phyloP scores from a whole-genome alignment of 2,797 vertebrate genomes.

The Muraenolepis orangiensis region DNA sequence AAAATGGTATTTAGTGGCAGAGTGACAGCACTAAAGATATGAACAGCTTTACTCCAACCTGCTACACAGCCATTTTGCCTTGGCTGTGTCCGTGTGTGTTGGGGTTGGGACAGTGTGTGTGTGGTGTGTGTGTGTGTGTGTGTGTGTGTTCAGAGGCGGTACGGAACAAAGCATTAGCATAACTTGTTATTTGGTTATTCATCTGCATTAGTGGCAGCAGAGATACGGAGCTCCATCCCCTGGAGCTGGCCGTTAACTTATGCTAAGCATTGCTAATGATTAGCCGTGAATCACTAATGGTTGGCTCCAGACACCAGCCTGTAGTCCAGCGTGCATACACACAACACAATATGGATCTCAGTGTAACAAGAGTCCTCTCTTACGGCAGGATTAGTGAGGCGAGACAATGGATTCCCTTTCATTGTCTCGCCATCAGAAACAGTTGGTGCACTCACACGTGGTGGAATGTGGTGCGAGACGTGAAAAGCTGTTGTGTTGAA shows the following conservation, averaged over 20 bases:
- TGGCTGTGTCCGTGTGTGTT: background rate
- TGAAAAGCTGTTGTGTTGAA: background rate
- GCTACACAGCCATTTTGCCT: background rate
- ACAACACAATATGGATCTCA: background rate
- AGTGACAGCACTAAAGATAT: background rate
- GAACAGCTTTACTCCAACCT: background rate
- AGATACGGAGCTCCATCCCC: slow-evolving; percentile 48
- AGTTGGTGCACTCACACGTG: slow-evolving; percentile 40
- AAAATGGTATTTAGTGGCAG: slow-evolving; percentile 14
- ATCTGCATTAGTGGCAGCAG: slow-evolving; percentile 42
- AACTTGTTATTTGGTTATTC: slow-evolving; percentile 35
- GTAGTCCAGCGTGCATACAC: background rate
- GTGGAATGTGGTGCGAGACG: slow-evolving; percentile 18
- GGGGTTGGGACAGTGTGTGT: slow-evolving; percentile 7
- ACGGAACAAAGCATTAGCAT: slow-evolving; percentile 32
- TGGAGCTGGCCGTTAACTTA: slow-evolving; percentile 54
- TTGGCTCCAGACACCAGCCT: slow-evolving; percentile 8
- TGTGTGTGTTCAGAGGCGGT: slow-evolving; percentile 32
- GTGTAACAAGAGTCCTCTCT: background rate
- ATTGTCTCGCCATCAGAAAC: slow-evolving; percentile 57
- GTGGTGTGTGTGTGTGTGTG: background rate
- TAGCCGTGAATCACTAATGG: slow-evolving; percentile 12
- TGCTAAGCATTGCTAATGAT: slow-evolving; percentile 57
- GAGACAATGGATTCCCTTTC: slow-evolving; percentile 14
- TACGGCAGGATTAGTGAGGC: slow-evolving; percentile 10